Evolutionary conservation across 2,888 invertebrate genomes (phyloP), one percentile per base, ranked within the genome.

Genomic region (Schrankia costaestrigalis): DNA sequence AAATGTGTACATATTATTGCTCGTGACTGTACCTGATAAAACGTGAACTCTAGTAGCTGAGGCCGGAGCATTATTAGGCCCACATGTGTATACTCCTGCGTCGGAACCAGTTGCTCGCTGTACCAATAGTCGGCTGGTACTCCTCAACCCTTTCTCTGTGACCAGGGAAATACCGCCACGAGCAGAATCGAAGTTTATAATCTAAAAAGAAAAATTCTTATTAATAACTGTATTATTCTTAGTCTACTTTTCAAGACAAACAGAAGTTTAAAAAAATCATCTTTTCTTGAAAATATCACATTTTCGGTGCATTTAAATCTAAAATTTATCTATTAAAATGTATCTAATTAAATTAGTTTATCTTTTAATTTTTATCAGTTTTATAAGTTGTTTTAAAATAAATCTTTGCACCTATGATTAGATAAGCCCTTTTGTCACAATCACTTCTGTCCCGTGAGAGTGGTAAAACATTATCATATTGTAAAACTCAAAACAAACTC

Each of bases 151-250:
- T 71, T 95, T 96, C 74, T 95, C 95, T 21, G 95, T 95, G 53
- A 96, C 94, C 63, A 96, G 87, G 60, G 94, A 95, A 79, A 96
- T 94, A 33, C 96, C 96, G 35, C 96, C 95, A 34, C 95, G 90
- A n/a, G 95, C 94, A 43, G 96, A 95, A 81, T 96, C 95, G 78
- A 95, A 96, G 89, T 95, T 96, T 85, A 96, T 95, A 61, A 92
- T 90, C 92, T 95, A 88, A 32, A 43, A 39, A 4, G n/a, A 32
- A 31, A 36, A 4, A 15, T 4, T 25, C 7, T 8, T 17, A 15
- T 25, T n/a, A n/a, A 7, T 8, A 9, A 6, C 23, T 4, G 8
- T 23, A 23, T 23, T 10, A 10, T 11, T 11, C 17, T 17, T 5
- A 5, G 17, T 17, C 7, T 7, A n/a, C n/a, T n/a, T n/a, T n/a